Base-by-base conservation (phyloP, 2,797 vertebrate species). In the Sebastolobus alascanus region DNA sequence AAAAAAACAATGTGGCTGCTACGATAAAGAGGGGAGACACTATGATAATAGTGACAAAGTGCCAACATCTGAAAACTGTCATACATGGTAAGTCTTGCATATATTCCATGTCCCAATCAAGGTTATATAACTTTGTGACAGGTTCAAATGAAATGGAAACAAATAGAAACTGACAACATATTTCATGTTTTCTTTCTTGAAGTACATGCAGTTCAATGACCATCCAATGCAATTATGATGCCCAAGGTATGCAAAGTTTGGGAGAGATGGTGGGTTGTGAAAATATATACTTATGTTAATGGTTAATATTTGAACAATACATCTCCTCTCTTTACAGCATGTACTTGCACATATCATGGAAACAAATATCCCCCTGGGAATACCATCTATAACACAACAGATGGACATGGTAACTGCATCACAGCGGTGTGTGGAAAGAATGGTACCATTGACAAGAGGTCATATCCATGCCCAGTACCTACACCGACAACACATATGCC, bases 401-500 rank as follows among this genome's bases (percentile, higher is more conserved):
- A 98, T 12, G 97, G 97, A 25, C 92, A 80, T 2, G 97, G 96
- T 7, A 94, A 94, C 54, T 98, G 97, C 73, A 94, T 97, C 43
- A 92, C 79, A 0, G 97, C 97, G 64, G 85, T 22, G 40, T 98
- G 97, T 73, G 91, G 92, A 11, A 72, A 81, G 38, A 95, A 97
- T 3, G 97, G 97, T 67, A 96, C 93, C 0, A 89, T 97, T 43
- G 5, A 94, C 3, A 95, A 94, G 73, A 3, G 0, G 0, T 54
- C 91, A 22, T 22, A 89, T 10, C 0, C 11, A 0, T 98, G 97
- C 72, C 69, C 60, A 63, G 40, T 65, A 33, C 54, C 84, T 1
- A 33, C 89, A 10, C 9, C 72, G 0, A 84, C 92, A 29, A 38
- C 87, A 0, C 31, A 2, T 3, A 79, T 84, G 1, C n/a, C 89